A percentile compares a stretch with the other conserved stretches of the same genome.
phyloP scores from a whole-genome alignment of 2,113 vertebrate species.

The Xyliphius kryptos region DNA sequence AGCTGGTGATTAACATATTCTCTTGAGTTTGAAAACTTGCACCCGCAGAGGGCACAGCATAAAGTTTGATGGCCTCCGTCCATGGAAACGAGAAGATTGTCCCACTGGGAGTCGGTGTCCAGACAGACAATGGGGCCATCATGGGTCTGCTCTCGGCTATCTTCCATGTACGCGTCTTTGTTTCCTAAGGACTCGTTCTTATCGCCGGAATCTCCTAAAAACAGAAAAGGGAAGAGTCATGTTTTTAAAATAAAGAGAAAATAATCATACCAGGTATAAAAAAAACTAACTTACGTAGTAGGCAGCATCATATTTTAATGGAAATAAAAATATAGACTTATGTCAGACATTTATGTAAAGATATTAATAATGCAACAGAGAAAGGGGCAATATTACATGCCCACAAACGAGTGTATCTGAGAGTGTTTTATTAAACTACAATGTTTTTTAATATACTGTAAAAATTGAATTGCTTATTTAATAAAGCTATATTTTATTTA shows the following conservation, averaged over 20 bases:
- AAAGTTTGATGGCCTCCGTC: conserved; percentile 44
- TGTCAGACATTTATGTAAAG: too few species aligned
- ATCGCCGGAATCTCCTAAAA: conserved; percentile 60
- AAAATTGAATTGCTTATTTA: too few species aligned
- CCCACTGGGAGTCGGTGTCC: conserved; percentile 46
- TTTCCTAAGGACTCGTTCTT: conserved; percentile 60
- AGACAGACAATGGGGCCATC: conserved; percentile 44
- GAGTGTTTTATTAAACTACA: too few species aligned
- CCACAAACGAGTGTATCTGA: too few species aligned
- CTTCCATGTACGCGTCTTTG: conserved; percentile 52
- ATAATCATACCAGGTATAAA: too few species aligned
- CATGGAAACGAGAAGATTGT: conserved; percentile 44
- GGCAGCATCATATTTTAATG: too few species aligned
- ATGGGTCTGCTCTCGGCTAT: conserved; percentile 52
- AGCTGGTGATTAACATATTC: conserved; percentile 54
- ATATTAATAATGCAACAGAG: too few species aligned
- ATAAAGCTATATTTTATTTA: too few species aligned
- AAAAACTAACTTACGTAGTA: too few species aligned
- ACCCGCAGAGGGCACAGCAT: conserved; percentile 56
- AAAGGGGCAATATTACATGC: too few species aligned
- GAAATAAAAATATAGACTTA: too few species aligned
- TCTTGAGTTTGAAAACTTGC: conserved; percentile 45
- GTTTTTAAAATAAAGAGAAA: conserved; percentile 40
- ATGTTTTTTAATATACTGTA: too few species aligned
- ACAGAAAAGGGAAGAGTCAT: conserved; percentile 60